phyloP scores from a whole-genome alignment of 2,113 vertebrate species.

The Spermophilus dauricus region DNA sequence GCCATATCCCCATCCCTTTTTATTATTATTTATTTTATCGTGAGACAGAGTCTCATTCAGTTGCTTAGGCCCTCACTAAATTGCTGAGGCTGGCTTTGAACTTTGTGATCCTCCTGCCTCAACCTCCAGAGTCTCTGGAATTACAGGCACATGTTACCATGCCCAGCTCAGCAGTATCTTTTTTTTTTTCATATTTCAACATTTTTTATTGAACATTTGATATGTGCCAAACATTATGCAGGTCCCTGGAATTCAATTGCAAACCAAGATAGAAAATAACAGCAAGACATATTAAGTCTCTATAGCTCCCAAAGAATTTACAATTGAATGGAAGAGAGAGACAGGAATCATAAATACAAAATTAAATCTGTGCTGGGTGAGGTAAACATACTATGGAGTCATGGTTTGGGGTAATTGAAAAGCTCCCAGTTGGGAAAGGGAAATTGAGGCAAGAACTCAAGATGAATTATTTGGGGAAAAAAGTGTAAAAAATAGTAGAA shows the following conservation, averaged over 20 bases:
- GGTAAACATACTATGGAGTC: fast-evolving
- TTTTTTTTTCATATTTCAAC: not conserved
- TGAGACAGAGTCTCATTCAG: no score
- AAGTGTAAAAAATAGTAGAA: not conserved
- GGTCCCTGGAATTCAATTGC: not conserved
- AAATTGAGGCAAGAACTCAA: not conserved
- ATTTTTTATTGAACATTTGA: not conserved
- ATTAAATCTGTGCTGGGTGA: not conserved
- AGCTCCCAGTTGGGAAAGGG: not conserved
- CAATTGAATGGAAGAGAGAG: not conserved
- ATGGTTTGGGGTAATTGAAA: not conserved
- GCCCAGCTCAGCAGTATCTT: no score
- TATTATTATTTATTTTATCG: no score
- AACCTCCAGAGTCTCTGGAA: no score
- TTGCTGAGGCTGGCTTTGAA: no score
- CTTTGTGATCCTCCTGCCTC: no score
- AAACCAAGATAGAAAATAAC: not conserved
- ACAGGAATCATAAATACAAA: not conserved
- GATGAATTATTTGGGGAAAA: not conserved
- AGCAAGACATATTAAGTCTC: not conserved
- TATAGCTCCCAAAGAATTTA: not conserved
- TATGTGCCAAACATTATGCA: not conserved
- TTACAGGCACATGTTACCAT: no score
- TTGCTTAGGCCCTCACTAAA: no score
- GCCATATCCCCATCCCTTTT: no score